Conservation (phyloP, 2,113 vertebrate species). For the Pseudopipra pipra region DNA sequence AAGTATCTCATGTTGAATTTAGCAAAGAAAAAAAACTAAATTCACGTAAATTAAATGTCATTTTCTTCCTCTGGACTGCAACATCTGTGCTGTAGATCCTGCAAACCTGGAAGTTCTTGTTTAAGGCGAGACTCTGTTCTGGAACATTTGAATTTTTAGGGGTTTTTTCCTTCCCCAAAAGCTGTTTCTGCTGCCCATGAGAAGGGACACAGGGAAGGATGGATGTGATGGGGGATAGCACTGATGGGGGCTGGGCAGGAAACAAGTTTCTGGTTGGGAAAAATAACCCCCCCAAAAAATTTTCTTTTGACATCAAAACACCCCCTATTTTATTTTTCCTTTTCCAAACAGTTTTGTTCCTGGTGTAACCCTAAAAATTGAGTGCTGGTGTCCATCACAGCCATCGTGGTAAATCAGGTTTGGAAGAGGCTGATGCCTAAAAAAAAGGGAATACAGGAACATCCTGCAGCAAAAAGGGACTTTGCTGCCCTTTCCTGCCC, state of each 20-base stretch:
- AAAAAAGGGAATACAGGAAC: background rate
- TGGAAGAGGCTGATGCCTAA: background rate
- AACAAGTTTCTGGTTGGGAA: background rate
- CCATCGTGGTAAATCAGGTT: background rate
- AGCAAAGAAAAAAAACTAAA: background rate
- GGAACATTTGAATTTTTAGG: background rate
- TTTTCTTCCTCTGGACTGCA: background rate
- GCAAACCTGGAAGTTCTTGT: background rate
- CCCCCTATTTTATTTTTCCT: background rate
- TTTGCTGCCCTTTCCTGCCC: background rate
- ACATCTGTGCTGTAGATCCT: background rate
- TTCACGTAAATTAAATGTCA: background rate
- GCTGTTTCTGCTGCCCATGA: background rate
- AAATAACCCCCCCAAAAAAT: background rate
- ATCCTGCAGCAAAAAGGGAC: background rate
- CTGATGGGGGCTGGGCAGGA: background rate
- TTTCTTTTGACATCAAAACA: background rate
- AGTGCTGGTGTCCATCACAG: background rate
- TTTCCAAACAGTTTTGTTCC: background rate
- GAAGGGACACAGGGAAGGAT: background rate
- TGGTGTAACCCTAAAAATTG: background rate
- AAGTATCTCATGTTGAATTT: background rate
- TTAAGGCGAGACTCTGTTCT: background rate
- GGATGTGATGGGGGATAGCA: background rate
- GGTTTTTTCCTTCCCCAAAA: background rate